Base-by-base conservation (phyloP, 2,113 vertebrate species). In the Varanus komodoensis region DNA sequence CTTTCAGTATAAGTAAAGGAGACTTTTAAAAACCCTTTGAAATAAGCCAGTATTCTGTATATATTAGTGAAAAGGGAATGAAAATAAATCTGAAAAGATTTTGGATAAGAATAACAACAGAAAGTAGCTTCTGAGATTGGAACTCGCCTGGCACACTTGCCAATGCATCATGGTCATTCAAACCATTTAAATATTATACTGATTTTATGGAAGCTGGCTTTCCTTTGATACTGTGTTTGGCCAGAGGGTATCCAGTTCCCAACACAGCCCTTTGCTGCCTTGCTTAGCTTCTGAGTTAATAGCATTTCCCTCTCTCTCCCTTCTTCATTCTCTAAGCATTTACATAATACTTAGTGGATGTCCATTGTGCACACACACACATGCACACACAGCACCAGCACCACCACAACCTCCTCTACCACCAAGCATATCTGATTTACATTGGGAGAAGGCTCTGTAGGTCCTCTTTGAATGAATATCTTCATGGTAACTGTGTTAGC, bases 241-340 rank as follows among this genome's bases (percentile, higher is more conserved):
- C 17, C 8, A 23, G 52, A 21, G 21, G 6, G 27, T 54, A 61
- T 23, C 38, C 27, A 50, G 17, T 67, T 81, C 14, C 14, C 25
- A 84, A 84, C 77, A 25, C 12, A 71, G 50, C 21, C 78, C 6
- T 52, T 32, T 69, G 69, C 29, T 64, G 34, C 38, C 6, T 12
- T 8, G 8, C 34, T 32, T 82, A 25, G 23, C 0, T 73, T 57
- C 34, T 29, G 82, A 80, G 64, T 32, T 73, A 9, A 44, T 8
- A 71, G 15, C 6, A n/a, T 89, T 83, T 19, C 23, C 29, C 29
- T 90, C 86, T 75, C 73, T 57, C 87, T 73, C 21, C 92, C 86
- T 89, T 94, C 82, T 87, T 85, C 64, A 81, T 90, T 91, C 93
- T 38, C 80, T n/a, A 52, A 48, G 34, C 38, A 84, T 52, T 89